Base-by-base conservation (phyloP, 2,797 vertebrate genomes). In the Triplophysa yarkandensis region DNA sequence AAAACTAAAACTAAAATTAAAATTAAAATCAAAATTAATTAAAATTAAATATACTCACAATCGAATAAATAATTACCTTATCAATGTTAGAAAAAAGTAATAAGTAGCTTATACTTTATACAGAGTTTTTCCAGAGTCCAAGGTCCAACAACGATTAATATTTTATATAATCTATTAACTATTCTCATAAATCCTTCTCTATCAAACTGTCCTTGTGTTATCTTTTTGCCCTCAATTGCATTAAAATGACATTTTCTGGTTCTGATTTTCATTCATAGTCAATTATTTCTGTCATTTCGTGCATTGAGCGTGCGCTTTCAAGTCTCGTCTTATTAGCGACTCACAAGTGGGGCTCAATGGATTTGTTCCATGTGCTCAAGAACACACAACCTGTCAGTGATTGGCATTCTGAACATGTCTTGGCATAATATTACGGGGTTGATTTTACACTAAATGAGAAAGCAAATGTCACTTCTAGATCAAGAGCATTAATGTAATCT, bases 381-480 rank as follows among this genome's bases (percentile, higher is more conserved):
- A 71, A 67, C 8, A 44, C 11, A 32, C 50, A 57, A 63, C 62
- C 52, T 66, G 68, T 57, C 70, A 77, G 65, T 79, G 77, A 87
- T 88, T 81, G 79, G 80, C 68, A 87, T 89, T 89, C 39, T 50
- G 55, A 78, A 69, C 21, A 68, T 54, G 64, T 13, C 71, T 69
- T 43, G n/a, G 57, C 8, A 17, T 54, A 71, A 61, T 62, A 71
- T 28, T 39, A 43, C 25, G 8, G 50, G n/a, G 48, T 48, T 73
- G 63, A 85, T 86, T 87, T 86, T 71, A 74, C 8, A 1, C 76
- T 82, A 84, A 88, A 88, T 75, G 77, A 81, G 76, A 87, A 85
- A 80, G 82, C 86, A 86, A 88, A 89, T 86, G 83, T 86, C 80
- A 85, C 76, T 81, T 81, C 64, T 83, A 83, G 80, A 87, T 72